Evolutionary conservation across 2,113 vertebrate genomes (phyloP), one percentile per base, ranked within the genome.

Genomic region (Tupaia tana): DNA sequence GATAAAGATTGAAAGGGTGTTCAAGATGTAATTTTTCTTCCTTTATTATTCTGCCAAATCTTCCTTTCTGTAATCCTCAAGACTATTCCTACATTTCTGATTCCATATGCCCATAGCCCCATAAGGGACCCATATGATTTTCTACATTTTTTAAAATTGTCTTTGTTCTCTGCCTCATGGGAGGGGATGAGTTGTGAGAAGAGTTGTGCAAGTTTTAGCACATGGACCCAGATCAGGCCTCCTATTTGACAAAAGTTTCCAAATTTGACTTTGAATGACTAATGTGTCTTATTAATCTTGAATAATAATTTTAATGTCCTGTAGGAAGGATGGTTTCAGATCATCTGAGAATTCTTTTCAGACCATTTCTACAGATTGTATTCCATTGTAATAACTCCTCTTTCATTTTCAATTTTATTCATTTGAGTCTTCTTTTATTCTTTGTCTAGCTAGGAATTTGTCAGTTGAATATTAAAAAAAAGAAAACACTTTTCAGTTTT

Each of bases 121-220:
- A 96, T 95, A 96, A 91, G 97, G 96, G 1, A 9, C 87, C 96
- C 95, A 97, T 93, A 97, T 97, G 95, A 93, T 89, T 93, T n/a
- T 66, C 63, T 78, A 63, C 22, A n/a, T 78, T 74, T 29, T 93
- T 95, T 2, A 73, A 67, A 80, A 34, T 1, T 71, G 31, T 79
- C 95, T 97, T 97, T 97, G 96, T 97, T 97, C 83, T 95, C 86
- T 91, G 66, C 8, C 79, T 92, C 61, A 15, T 69, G 89, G 93
- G 84, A 95, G 75, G 82, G 94, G 86, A 95, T 16, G 66, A 91
- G 13, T 80, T 94, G 56, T 77, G 74, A 64, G 43, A 75, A 97
- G 59, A 95, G 8, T 82, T 93, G 58, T 88, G 73, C 9, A 80
- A 71, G 56, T 89, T 96, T 97, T 89, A 83, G 70, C 82, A 63